phyloP scores from a whole-genome alignment of 2,888 invertebrate species.

The Amphipyra tragopoginis region DNA sequence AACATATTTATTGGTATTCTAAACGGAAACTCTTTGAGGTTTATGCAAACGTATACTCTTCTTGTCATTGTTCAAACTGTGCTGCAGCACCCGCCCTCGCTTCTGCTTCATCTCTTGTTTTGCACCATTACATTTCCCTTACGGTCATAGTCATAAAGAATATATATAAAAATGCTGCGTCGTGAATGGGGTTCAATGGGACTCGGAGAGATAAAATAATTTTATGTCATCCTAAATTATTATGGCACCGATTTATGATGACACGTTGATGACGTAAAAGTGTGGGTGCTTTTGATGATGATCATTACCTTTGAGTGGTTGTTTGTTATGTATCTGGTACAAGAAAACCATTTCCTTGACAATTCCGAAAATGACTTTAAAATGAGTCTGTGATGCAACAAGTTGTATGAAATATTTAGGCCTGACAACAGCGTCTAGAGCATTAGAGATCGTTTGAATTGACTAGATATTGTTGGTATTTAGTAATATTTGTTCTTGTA shows the following conservation, averaged over 20 bases:
- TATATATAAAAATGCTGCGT: conserved; percentile 70
- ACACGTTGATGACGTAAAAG: conserved; percentile 46
- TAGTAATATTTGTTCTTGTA: no score
- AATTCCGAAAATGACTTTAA: no score
- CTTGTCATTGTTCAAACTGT: no score
- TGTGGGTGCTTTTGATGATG: conserved; percentile 23
- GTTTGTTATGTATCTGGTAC: neutral
- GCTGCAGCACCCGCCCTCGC: neutral
- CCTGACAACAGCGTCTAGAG: no score
- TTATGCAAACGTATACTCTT: no score
- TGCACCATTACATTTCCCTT: conserved; percentile 36
- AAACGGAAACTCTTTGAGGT: no score
- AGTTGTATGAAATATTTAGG: no score
- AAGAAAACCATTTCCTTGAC: neutral
- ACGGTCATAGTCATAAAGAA: conserved; percentile 69
- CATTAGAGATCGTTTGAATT: no score
- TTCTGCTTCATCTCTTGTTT: conserved; percentile 1
- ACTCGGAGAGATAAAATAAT: conserved; percentile 62
- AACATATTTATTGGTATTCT: no score
- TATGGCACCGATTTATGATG: conserved; percentile 56
- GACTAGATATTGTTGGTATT: no score
- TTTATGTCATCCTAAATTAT: conserved; percentile 64
- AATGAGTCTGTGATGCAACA: no score
- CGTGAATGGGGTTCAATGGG: conserved; percentile 60
- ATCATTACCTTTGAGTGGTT: conserved; percentile 34